Conservation (phyloP, 2,888 invertebrate species). For the Stenolophus ochropezus region DNA sequence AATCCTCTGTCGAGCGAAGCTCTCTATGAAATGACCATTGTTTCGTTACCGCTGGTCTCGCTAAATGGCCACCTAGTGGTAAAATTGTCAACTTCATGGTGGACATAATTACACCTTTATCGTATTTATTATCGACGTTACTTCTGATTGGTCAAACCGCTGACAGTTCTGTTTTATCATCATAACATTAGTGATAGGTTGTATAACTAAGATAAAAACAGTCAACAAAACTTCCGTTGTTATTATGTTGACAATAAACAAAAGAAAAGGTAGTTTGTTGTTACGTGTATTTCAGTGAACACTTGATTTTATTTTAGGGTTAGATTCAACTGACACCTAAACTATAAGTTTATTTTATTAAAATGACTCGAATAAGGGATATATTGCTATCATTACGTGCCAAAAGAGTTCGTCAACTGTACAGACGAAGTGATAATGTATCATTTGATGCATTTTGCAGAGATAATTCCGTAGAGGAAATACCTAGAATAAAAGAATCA, state of each 20-base stretch:
- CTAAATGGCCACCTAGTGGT: no score
- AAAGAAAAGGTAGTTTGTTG: neutral
- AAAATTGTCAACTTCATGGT: no score
- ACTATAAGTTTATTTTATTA: no score
- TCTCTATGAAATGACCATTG: no score
- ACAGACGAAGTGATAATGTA: slow-evolving; percentile 70
- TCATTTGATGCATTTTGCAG: slow-evolving; percentile 79
- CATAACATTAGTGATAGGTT: neutral
- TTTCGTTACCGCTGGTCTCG: no score
- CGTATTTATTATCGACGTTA: neutral
- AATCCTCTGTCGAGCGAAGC: no score
- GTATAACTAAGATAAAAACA: neutral
- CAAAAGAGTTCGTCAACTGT: slow-evolving; percentile 67
- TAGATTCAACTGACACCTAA: no score
- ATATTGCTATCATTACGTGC: slow-evolving; percentile 68
- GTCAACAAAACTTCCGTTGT: neutral
- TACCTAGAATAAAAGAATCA: slow-evolving; percentile 74
- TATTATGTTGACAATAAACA: neutral
- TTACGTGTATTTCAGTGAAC: neutral
- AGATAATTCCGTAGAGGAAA: slow-evolving; percentile 73
- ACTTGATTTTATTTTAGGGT: neutral
- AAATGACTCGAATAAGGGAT: slow-evolving; percentile 69
- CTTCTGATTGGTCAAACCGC: neutral
- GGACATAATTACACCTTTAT: neutral
- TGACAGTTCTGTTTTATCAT: neutral